A percentile compares a stretch with the other conserved stretches of the same genome.
Evolutionary conservation across 1,140 invertebrate species (phyloP).

Genomic region (Ptiloglossa arizonensis): DNA sequence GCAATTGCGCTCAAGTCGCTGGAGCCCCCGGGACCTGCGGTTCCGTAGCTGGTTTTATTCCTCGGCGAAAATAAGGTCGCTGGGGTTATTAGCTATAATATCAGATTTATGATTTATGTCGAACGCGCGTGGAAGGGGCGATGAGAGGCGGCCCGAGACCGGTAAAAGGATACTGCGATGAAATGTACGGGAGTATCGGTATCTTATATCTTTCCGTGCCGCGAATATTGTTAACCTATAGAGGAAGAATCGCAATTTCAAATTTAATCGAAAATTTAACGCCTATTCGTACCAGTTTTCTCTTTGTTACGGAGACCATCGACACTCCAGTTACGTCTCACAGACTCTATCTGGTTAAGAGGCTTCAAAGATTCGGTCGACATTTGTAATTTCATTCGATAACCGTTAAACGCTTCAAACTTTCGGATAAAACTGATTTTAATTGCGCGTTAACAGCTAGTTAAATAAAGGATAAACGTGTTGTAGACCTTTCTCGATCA

Average conservation of each 20-base stretch:
- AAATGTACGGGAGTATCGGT: too few species aligned
- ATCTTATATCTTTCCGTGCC: too few species aligned
- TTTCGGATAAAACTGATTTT: too few species aligned
- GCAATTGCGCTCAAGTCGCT: constrained; percentile 50
- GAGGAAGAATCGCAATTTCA: neutral
- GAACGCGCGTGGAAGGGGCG: neutral
- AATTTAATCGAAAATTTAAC: neutral
- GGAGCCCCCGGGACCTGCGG: neutral
- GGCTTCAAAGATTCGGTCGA: too few species aligned
- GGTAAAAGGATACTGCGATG: neutral
- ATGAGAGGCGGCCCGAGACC: neutral
- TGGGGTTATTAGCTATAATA: constrained; percentile 43
- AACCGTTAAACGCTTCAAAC: too few species aligned
- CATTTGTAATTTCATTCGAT: too few species aligned
- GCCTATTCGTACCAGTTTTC: neutral
- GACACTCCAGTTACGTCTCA: too few species aligned
- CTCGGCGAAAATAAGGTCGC: constrained; percentile 44
- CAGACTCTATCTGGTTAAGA: too few species aligned
- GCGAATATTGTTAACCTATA: neutral
- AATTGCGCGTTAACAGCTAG: too few species aligned
- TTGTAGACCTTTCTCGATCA: too few species aligned
- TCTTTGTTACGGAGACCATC: neutral
- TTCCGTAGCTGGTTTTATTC: constrained; percentile 36
- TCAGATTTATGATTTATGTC: constrained; percentile 31
- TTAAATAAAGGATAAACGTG: too few species aligned